Evolutionary conservation across 2,797 vertebrate species (phyloP).

Genomic region (Rhodeus uyekii): DNA sequence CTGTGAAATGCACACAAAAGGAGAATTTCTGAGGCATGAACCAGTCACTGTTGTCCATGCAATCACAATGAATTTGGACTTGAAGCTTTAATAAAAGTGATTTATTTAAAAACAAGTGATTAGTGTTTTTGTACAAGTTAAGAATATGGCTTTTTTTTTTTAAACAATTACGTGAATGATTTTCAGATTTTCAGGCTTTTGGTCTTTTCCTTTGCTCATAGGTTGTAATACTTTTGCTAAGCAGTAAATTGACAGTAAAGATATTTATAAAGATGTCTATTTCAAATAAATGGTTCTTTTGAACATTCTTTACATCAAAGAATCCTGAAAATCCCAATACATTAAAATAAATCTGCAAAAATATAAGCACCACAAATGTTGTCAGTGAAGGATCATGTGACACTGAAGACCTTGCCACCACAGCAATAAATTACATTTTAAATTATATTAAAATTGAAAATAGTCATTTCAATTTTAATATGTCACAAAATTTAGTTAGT

Average conservation of each 20-base stretch:
- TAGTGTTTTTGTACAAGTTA: neutral
- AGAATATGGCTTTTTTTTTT: neutral
- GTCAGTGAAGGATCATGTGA: neutral
- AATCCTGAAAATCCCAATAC: neutral
- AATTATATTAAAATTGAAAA: neutral
- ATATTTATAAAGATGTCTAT: neutral
- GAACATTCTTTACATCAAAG: neutral
- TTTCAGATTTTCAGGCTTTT: neutral
- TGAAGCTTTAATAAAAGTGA: neutral
- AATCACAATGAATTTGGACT: neutral
- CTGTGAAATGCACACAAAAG: neutral
- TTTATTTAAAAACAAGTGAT: neutral
- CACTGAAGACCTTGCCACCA: neutral
- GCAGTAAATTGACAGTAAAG: neutral
- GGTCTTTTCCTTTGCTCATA: constrained; percentile 33
- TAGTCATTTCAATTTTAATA: neutral
- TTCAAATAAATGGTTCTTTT: neutral
- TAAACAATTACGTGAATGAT: neutral
- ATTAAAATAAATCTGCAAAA: neutral
- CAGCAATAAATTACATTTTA: neutral
- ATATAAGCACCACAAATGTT: neutral
- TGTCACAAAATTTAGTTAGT: neutral
- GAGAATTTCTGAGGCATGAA: neutral
- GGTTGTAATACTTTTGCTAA: neutral
- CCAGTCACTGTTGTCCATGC: neutral